Conservation (phyloP, 1,140 invertebrate species). For the Drosophila subpulchrella region DNA sequence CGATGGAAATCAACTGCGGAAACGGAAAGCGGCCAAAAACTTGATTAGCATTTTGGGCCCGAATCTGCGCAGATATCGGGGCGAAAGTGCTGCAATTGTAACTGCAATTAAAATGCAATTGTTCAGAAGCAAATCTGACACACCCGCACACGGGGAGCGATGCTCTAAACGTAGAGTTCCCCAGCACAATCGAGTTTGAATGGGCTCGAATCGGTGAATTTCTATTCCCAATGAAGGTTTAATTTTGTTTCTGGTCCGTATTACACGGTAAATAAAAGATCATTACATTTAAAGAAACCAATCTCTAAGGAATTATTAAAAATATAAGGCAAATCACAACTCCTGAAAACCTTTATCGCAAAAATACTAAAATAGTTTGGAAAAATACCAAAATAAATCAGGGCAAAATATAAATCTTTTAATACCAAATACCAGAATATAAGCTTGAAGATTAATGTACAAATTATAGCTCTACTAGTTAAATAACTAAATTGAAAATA, state of each 20-base stretch:
- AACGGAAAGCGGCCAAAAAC: slow-evolving; percentile 37
- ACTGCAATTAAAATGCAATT: slow-evolving; percentile 60
- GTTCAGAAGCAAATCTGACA: slow-evolving; percentile 29
- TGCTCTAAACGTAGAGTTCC: slow-evolving; percentile 20
- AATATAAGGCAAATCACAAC: background rate
- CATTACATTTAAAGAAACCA: background rate
- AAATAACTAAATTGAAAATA: too few species aligned
- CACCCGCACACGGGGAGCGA: slow-evolving; percentile 6
- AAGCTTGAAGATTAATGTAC: too few species aligned
- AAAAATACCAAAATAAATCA: too few species aligned
- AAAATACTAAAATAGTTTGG: too few species aligned
- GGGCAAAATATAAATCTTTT: too few species aligned
- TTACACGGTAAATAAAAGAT: background rate
- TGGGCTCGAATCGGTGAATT: slow-evolving; percentile 38
- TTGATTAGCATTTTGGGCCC: slow-evolving; percentile 53
- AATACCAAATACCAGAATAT: too few species aligned
- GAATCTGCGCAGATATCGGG: slow-evolving; percentile 8
- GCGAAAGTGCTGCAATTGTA: slow-evolving; percentile 45
- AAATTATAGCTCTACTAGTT: too few species aligned
- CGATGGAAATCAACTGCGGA: slow-evolving; percentile 47
- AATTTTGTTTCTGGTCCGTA: slow-evolving; percentile 10
- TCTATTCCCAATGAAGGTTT: slow-evolving; percentile 34
- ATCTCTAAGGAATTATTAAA: too few species aligned
- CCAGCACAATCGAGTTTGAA: slow-evolving; percentile 26
- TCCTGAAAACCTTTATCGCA: background rate